Conservation (phyloP, 2,888 invertebrate genomes). For the Romanomermis culicivorax region DNA sequence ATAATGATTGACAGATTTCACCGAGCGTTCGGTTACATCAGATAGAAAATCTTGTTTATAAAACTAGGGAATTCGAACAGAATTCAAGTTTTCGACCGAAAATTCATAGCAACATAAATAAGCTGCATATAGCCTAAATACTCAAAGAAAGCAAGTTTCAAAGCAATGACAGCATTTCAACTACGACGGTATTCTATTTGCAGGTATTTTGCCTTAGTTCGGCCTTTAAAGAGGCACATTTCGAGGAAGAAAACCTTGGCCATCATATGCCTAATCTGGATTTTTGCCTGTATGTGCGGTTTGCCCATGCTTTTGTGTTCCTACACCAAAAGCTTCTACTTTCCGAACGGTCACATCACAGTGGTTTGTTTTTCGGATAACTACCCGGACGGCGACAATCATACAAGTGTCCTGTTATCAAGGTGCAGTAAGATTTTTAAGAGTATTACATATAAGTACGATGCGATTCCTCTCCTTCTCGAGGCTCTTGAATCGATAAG, state of each 20-base stretch:
- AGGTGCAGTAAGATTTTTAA: background rate
- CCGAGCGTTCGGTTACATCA: too few species aligned
- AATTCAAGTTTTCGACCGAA: too few species aligned
- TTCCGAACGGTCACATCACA: slow-evolving; percentile 14
- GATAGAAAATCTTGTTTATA: too few species aligned
- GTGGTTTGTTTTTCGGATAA: slow-evolving; percentile 19
- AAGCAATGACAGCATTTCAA: too few species aligned
- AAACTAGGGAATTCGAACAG: too few species aligned
- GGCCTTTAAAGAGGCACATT: slow-evolving; percentile 63
- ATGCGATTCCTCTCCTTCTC: too few species aligned
- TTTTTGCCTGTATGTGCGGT: slow-evolving; percentile 52
- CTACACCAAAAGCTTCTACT: slow-evolving; percentile 44
- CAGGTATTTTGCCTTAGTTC: slow-evolving; percentile 46
- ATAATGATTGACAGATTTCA: too few species aligned
- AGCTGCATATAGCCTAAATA: too few species aligned
- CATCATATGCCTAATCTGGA: slow-evolving; percentile 57
- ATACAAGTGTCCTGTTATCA: slow-evolving; percentile 11
- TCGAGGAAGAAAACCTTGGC: slow-evolving; percentile 54
- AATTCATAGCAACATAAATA: too few species aligned
- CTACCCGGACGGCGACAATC: slow-evolving; percentile 18
- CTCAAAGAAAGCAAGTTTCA: too few species aligned
- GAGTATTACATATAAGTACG: too few species aligned
- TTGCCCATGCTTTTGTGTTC: slow-evolving; percentile 61
- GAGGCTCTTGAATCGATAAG: too few species aligned
- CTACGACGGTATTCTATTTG: background rate